Percentiles rank a stretch among this genome's conserved stretches.
Conservation (phyloP, 35 echinoderm and acorn worm species). For the Lytechinus variegatus region DNA sequence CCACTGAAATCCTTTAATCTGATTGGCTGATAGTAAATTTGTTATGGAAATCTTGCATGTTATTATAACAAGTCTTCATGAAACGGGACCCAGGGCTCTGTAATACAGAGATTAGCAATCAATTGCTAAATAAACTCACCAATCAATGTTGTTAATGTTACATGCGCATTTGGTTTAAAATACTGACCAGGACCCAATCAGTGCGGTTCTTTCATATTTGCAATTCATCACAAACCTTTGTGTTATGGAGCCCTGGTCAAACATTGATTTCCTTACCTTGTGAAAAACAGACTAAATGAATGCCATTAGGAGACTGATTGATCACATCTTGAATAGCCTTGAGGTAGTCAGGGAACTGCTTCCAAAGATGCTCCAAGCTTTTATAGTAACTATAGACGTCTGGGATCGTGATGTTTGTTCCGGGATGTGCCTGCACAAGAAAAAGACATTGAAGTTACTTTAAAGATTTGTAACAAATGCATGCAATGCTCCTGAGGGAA, state of each 20-base stretch:
- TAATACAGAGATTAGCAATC: too few relatives aligned
- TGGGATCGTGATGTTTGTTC: slow-evolving; percentile 56
- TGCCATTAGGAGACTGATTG: slow-evolving; percentile 25
- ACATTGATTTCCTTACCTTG: slow-evolving; percentile 55
- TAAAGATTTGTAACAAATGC: too few relatives aligned
- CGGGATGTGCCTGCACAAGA: slow-evolving; percentile 59
- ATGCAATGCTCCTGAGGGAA: too few relatives aligned
- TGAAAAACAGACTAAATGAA: slow-evolving; percentile 62
- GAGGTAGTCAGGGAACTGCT: slow-evolving; percentile 46
- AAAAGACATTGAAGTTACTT: too few relatives aligned
- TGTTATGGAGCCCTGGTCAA: neutral
- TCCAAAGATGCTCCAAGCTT: slow-evolving; percentile 52
- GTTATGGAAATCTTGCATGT: too few relatives aligned
- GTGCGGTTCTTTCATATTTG: neutral
- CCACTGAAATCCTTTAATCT: too few relatives aligned
- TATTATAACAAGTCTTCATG: too few relatives aligned
- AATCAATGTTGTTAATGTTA: neutral
- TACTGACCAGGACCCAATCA: neutral
- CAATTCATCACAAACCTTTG: neutral
- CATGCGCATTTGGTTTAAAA: neutral
- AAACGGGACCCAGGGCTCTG: too few relatives aligned
- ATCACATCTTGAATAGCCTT: slow-evolving; percentile 47
- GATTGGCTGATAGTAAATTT: too few relatives aligned
- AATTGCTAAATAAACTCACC: too few relatives aligned
- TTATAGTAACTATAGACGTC: slow-evolving; percentile 36